phyloP scores from a whole-genome alignment of 2,888 invertebrate species.

The Cordilura impudica region DNA sequence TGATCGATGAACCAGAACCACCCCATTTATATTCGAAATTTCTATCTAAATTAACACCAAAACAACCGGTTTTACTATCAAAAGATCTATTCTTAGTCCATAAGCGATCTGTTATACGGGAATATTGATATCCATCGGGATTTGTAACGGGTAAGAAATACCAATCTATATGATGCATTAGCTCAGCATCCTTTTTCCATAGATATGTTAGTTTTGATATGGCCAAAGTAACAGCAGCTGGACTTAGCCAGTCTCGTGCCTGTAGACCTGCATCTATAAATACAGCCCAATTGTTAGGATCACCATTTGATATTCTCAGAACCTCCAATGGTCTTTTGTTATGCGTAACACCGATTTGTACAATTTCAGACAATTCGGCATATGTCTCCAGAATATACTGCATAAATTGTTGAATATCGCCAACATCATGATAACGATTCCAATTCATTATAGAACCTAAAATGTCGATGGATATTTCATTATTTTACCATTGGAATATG shows the following conservation, averaged over 20 bases:
- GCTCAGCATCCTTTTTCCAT: constrained; percentile 80
- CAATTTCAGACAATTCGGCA: constrained; percentile 85
- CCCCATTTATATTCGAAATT: constrained; percentile 94
- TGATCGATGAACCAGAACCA: constrained; percentile 85
- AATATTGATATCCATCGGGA: constrained; percentile 91
- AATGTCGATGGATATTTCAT: not conserved
- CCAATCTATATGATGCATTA: constrained; percentile 89
- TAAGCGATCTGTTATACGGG: constrained; percentile 87
- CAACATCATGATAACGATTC: constrained; percentile 85
- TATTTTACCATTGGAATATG: not conserved
- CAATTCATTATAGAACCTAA: constrained; percentile 82
- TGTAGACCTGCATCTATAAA: constrained; percentile 89
- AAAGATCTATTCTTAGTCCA: constrained; percentile 88
- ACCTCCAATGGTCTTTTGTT: constrained; percentile 87
- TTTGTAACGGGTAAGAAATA: constrained; percentile 87
- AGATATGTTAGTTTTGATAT: constrained; percentile 85
- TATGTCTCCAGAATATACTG: constrained; percentile 84
- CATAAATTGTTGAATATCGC: constrained; percentile 84
- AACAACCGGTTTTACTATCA: constrained; percentile 80
- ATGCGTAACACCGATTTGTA: constrained; percentile 85
- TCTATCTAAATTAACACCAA: constrained; percentile 89
- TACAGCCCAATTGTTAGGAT: constrained; percentile 81
- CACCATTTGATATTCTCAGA: constrained; percentile 83
- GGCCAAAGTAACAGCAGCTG: constrained; percentile 87
- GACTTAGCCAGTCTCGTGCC: constrained; percentile 92